A percentile compares a stretch with the other conserved stretches of the same genome.
These are phyloP conservation scores for Ailuropoda melanoleuca DNA, from an alignment of 2,113 vertebrate species.

Conservation along the genomic window DNA sequence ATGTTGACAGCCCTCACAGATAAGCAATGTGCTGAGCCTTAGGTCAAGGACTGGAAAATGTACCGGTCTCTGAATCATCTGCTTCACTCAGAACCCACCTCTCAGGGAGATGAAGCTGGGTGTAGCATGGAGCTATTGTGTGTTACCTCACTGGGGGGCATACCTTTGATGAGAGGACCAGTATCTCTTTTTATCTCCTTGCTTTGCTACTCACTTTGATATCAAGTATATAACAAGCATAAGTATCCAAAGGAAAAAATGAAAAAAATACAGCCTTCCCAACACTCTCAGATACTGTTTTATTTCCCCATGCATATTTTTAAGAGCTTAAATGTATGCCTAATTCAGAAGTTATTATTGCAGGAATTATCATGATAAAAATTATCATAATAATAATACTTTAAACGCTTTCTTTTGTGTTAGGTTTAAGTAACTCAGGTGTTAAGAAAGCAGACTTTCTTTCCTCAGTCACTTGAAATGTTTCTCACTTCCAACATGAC, in stretches of 20 bases:
- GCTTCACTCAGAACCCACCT: background rate
- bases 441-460: background rate
- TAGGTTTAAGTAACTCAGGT: background rate
- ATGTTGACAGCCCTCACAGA: background rate
- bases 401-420: background rate
- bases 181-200: background rate
- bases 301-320: background rate
- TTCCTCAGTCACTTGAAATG: background rate
- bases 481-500: background rate
- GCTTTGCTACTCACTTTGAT: background rate
- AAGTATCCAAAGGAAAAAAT: background rate
- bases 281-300: background rate
- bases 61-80: background rate
- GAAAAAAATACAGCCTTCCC: background rate
- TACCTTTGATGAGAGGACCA: background rate
- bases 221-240: background rate
- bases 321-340: background rate
- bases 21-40: background rate
- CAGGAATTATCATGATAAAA: background rate
- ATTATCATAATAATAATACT: background rate
- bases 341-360: slow-evolving; percentile 1
- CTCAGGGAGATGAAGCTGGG: background rate
- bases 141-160: background rate
- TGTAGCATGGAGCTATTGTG: background rate
- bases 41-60: background rate